A percentile compares a stretch with the other conserved stretches of the same genome.
Conservation (phyloP, 1,140 invertebrate species). For the Tetramorium alpestre region DNA sequence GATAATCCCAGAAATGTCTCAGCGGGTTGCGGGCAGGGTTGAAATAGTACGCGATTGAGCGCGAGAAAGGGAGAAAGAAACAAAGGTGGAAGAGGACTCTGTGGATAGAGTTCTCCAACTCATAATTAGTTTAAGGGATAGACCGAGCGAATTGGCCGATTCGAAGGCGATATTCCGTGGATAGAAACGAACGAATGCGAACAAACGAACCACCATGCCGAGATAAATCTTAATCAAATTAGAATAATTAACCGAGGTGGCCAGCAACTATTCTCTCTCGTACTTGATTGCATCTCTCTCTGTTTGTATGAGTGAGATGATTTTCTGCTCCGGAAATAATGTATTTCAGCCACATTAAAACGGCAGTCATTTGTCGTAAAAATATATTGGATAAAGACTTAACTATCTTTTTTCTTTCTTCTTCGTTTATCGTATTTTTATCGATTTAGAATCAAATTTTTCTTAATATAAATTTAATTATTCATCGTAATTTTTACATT, state of each 20-base stretch:
- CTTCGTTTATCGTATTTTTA: background rate
- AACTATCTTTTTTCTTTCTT: background rate
- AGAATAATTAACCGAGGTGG: conserved; percentile 52
- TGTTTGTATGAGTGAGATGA: conserved; percentile 12
- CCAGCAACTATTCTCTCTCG: conserved; percentile 17
- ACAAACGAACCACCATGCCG: conserved; percentile 26
- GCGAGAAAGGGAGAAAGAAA: background rate
- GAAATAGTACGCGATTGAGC: conserved; percentile 17
- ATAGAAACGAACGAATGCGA: conserved; percentile 27
- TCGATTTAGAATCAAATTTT: background rate
- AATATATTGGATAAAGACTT: background rate
- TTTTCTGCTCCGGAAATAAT: conserved; percentile 30
- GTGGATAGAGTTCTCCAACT: conserved; percentile 12
- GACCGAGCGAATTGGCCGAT: conserved; percentile 41
- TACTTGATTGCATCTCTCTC: conserved; percentile 30
- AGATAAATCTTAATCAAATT: conserved; percentile 66
- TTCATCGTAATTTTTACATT: background rate
- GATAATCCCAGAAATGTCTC: conserved; percentile 43
- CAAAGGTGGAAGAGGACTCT: background rate
- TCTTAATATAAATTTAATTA: background rate
- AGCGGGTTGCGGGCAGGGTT: background rate
- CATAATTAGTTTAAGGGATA: conserved; percentile 59
- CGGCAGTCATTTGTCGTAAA: background rate
- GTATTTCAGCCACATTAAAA: conserved; percentile 1
- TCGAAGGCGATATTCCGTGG: conserved; percentile 47